These are phyloP conservation scores for Plumapathes pennacea DNA, from an alignment of 92 coral and sea anemone genomes.

Conservation along the genomic window DNA sequence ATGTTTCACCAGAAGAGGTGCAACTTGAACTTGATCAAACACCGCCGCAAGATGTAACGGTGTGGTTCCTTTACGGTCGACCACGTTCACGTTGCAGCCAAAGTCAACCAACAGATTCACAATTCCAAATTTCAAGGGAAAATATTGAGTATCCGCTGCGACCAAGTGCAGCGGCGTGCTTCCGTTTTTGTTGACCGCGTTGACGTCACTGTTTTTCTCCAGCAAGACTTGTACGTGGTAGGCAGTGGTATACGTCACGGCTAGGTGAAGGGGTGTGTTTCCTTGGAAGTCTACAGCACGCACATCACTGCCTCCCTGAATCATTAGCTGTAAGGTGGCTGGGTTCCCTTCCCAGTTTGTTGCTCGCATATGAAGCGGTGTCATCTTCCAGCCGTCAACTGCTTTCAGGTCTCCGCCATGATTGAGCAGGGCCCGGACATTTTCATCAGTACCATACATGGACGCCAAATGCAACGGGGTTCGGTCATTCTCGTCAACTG, in stretches of 20 bases:
- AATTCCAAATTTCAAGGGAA: too few species aligned
- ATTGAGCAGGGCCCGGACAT: slow-evolving; percentile 1
- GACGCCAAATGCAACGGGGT: slow-evolving; percentile 14
- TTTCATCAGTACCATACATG: background rate
- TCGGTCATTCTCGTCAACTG: slow-evolving; percentile 16
- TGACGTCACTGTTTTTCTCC: slow-evolving; percentile 24
- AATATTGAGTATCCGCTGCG: too few species aligned
- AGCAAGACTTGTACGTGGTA: background rate
- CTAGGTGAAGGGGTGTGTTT: background rate
- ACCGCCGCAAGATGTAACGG: slow-evolving; percentile 14
- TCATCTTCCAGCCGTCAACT: background rate
- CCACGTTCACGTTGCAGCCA: too few species aligned
- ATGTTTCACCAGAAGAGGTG: slow-evolving; percentile 4
- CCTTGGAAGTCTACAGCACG: slow-evolving; percentile 1
- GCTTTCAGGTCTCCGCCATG: slow-evolving; percentile 1
- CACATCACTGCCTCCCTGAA: too few species aligned
- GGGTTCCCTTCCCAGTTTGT: too few species aligned
- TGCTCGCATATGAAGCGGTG: slow-evolving; percentile 15
- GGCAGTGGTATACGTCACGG: background rate
- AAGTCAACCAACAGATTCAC: too few species aligned
- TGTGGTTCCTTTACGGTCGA: slow-evolving; percentile 11
- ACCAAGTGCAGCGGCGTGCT: too few species aligned
- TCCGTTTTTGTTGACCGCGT: too few species aligned
- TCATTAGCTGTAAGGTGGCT: too few species aligned
- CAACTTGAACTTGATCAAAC: background rate